These are phyloP conservation scores for Selenia dentaria DNA, from an alignment of 2,888 invertebrate genomes.

Conservation along the genomic window DNA sequence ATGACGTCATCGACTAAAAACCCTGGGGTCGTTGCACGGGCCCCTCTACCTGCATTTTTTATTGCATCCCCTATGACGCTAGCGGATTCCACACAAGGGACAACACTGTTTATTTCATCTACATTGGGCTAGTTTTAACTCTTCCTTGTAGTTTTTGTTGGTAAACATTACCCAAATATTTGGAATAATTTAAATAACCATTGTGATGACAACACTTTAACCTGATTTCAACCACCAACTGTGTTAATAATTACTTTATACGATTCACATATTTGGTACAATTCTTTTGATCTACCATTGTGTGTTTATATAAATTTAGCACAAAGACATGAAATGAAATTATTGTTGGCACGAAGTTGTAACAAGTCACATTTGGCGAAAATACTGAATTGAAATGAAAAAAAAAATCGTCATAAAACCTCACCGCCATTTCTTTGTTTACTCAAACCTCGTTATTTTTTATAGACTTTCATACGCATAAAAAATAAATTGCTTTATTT, in stretches of 20 bases:
- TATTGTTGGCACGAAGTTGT: slow-evolving; percentile 15
- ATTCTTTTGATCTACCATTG: slow-evolving; percentile 15
- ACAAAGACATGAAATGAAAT: slow-evolving; percentile 15
- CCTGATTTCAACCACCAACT: slow-evolving; percentile 20
- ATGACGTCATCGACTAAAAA: slow-evolving; percentile 72
- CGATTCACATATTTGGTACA: slow-evolving; percentile 17
- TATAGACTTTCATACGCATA: slow-evolving; percentile 40
- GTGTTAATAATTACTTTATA: slow-evolving; percentile 15
- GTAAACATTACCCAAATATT: slow-evolving; percentile 23
- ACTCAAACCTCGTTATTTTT: slow-evolving; percentile 39
- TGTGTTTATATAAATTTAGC: slow-evolving; percentile 8
- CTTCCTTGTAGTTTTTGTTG: slow-evolving; percentile 18
- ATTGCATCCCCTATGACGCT: slow-evolving; percentile 74
- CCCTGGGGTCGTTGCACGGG: slow-evolving; percentile 77
- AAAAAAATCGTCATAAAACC: slow-evolving; percentile 25
- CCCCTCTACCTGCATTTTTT: slow-evolving; percentile 80
- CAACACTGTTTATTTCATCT: slow-evolving; percentile 33
- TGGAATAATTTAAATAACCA: slow-evolving; percentile 13
- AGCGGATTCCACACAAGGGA: slow-evolving; percentile 59
- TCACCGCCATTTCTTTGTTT: slow-evolving; percentile 29
- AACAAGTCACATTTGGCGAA: slow-evolving; percentile 18
- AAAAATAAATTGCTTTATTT: slow-evolving; percentile 34
- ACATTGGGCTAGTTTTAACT: slow-evolving; percentile 27
- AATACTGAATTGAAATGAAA: slow-evolving; percentile 26
- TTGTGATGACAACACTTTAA: slow-evolving; percentile 13